A percentile compares a stretch with the other conserved stretches of the same genome.
These are phyloP conservation scores for Cancer borealis DNA, from an alignment of 2,888 invertebrate genomes.

Conservation along the genomic window DNA sequence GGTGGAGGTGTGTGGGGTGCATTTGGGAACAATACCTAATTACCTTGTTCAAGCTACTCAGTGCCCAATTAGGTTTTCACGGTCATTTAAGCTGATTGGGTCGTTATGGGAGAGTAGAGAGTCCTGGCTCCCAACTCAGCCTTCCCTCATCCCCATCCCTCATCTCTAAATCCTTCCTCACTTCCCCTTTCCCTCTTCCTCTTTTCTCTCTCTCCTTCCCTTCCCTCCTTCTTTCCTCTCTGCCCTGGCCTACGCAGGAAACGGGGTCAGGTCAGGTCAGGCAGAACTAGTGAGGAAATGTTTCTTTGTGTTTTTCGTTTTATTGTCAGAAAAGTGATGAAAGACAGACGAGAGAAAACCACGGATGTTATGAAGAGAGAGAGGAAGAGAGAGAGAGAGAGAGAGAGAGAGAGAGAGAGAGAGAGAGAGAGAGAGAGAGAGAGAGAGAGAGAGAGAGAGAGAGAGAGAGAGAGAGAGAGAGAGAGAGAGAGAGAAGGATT, in stretches of 20 bases:
- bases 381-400: slow-evolving; percentile 53
- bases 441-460: slow-evolving; percentile 52
- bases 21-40: slow-evolving; percentile 56
- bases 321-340: slow-evolving; percentile 27
- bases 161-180: neutral
- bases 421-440: slow-evolving; percentile 52
- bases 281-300: slow-evolving; percentile 46
- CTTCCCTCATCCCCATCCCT: neutral
- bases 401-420: slow-evolving; percentile 57
- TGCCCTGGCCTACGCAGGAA: neutral
- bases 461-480: slow-evolving; percentile 41
- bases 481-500: slow-evolving; percentile 26
- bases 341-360: slow-evolving; percentile 1
- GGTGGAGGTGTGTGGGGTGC: neutral
- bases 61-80: slow-evolving; percentile 68
- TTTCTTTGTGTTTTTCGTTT: slow-evolving; percentile 3
- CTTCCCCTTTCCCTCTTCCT: neutral
- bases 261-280: slow-evolving; percentile 42
- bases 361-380: slow-evolving; percentile 11
- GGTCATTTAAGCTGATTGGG: slow-evolving; percentile 64
- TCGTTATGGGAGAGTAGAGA: slow-evolving; percentile 60
- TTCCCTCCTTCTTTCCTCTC: slow-evolving; percentile 6
- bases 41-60: slow-evolving; percentile 38
- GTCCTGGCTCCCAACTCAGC: slow-evolving; percentile 36
- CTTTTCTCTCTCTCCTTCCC: neutral